Conservation (phyloP, 1,140 invertebrate genomes). For the Pseudobourletiella spinata region DNA sequence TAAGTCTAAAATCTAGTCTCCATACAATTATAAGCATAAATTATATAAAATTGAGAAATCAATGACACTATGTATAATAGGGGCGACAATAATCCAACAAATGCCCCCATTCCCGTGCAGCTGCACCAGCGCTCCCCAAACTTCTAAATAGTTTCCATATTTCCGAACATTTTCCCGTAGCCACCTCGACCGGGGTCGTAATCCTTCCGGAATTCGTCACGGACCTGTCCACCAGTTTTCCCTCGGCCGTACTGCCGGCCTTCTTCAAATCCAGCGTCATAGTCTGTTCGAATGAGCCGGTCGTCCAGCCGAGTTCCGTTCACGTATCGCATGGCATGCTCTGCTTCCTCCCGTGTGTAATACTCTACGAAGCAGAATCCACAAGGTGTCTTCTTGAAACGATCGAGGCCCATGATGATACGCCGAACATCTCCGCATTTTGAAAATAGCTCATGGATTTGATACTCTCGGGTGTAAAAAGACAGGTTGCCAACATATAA, state of each 20-base stretch:
- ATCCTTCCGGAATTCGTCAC: slow-evolving; percentile 96
- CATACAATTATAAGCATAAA: no score
- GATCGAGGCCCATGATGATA: slow-evolving; percentile 97
- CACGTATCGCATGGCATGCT: slow-evolving; percentile 90
- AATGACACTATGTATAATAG: neutral
- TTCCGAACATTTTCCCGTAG: slow-evolving; percentile 79
- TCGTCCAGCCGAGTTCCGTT: slow-evolving; percentile 97
- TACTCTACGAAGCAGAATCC: slow-evolving; percentile 99
- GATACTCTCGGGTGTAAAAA: slow-evolving; percentile 98
- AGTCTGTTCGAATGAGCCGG: slow-evolving; percentile 89
- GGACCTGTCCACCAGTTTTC: slow-evolving; percentile 95
- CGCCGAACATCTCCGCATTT: slow-evolving; percentile 92
- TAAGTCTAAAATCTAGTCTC: no score
- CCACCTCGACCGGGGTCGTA: slow-evolving; percentile 93
- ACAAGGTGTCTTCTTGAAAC: slow-evolving; percentile 97
- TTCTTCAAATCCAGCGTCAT: slow-evolving; percentile 98
- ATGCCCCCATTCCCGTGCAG: neutral
- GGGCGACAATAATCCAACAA: neutral
- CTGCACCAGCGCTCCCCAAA: neutral
- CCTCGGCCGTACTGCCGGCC: slow-evolving; percentile 96
- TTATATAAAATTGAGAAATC: no score
- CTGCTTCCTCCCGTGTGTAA: slow-evolving; percentile 77
- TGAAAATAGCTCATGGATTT: slow-evolving; percentile 95
- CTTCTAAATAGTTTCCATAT: slow-evolving; percentile 18
- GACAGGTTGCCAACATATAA: slow-evolving; percentile 97